phyloP scores from a whole-genome alignment of 2,888 invertebrate genomes.

The Meandrusa payeni region DNA sequence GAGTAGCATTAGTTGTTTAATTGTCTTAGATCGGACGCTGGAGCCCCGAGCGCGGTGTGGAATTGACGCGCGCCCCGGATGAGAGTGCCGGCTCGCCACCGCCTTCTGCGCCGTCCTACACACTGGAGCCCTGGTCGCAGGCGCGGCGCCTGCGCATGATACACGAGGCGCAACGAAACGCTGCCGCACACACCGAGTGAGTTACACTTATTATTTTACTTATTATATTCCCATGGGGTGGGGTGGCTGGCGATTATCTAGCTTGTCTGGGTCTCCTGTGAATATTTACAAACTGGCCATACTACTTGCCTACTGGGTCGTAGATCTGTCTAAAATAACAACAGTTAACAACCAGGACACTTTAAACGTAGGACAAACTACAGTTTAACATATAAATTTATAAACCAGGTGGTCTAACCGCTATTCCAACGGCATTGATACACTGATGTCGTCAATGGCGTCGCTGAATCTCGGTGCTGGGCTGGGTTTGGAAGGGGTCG shows the following conservation, averaged over 20 bases:
- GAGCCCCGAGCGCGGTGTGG: constrained; percentile 67
- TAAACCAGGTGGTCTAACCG: constrained; percentile 50
- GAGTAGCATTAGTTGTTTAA: too few relatives aligned
- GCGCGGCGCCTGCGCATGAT: constrained; percentile 73
- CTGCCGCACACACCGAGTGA: constrained; percentile 47
- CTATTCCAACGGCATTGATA: constrained; percentile 44
- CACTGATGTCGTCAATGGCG: constrained; percentile 49
- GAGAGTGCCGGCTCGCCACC: constrained; percentile 42
- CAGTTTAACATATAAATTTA: not conserved
- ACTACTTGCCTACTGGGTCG: too few relatives aligned
- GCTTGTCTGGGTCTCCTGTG: too few relatives aligned
- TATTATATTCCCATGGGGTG: too few relatives aligned
- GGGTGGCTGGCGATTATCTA: too few relatives aligned
- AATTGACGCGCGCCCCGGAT: constrained; percentile 57
- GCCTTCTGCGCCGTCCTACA: constrained; percentile 53
- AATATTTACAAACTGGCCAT: too few relatives aligned
- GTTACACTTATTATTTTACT: constrained; percentile 28
- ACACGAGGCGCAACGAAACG: constrained; percentile 64
- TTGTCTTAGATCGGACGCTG: constrained; percentile 58
- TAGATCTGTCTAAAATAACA: too few relatives aligned
- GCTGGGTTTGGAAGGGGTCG: constrained; percentile 37
- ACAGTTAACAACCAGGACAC: too few relatives aligned
- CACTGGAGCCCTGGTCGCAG: constrained; percentile 73
- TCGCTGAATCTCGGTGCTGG: constrained; percentile 37
- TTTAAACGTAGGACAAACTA: too few relatives aligned